phyloP scores from a whole-genome alignment of 2,797 vertebrate species.

The Eulemur coronatus region DNA sequence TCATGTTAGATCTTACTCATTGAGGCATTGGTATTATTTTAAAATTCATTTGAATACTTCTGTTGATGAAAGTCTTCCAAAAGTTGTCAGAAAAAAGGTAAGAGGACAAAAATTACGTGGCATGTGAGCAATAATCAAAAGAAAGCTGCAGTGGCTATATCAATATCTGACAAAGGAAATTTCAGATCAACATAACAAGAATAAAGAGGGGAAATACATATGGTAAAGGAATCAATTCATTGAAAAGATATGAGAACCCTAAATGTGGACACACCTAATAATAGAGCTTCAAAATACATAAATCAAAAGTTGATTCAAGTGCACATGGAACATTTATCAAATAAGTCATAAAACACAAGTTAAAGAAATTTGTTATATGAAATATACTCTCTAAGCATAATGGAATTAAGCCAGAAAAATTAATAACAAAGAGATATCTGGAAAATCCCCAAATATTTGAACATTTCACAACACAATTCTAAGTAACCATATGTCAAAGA shows the following conservation, averaged over 20 bases:
- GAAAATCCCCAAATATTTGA: background rate
- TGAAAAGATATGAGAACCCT: background rate
- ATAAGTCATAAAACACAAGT: background rate
- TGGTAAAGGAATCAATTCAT: background rate
- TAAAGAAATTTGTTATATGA: background rate
- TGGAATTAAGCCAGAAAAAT: background rate
- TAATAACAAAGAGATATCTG: background rate
- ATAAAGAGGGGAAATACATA: background rate
- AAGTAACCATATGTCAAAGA: background rate
- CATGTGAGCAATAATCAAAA: background rate
- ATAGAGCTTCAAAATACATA: background rate
- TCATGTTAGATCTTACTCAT: background rate
- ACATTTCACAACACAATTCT: background rate
- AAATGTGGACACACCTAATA: background rate
- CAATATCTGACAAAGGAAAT: background rate
- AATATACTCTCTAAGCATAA: background rate
- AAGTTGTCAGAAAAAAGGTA: background rate
- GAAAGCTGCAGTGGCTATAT: background rate
- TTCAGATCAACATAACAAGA: background rate
- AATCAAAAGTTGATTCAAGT: background rate
- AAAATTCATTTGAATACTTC: background rate
- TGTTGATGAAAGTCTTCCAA: background rate
- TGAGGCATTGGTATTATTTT: background rate
- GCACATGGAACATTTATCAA: background rate
- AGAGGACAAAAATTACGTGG: background rate